Base-by-base conservation (phyloP, 2,888 invertebrate genomes). In the Arrhopalites spinosus region DNA sequence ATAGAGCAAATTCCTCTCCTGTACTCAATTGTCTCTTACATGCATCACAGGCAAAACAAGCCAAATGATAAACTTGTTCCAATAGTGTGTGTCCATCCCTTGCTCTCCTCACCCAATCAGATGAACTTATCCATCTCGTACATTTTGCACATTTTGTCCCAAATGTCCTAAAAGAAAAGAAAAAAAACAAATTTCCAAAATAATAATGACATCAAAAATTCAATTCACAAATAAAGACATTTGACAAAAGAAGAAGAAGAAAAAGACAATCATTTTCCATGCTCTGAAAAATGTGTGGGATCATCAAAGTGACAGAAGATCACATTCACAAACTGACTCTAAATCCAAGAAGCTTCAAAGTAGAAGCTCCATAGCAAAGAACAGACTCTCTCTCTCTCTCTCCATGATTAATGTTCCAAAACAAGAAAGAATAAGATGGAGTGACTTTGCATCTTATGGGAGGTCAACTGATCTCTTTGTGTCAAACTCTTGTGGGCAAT, bases 1-100 rank as follows among this genome's bases (percentile, higher is more conserved):
- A 93, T 78, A 98, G 89, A 15, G 98, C 97, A 87, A 98, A 99
- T 88, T 98, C 97, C 86, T 98, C 97, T 5, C 97, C 97, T 0
- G 95, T 96, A 81, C 93, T 94, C 77, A 96, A 88, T 87, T 96
- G 96, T 45, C 95, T 89, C 83, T 95, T 94, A 25, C 59, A 86
- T 78, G 86, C 86, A 84, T 88, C 88, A 81, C 89, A 89, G 36
- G 78, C 78, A 75, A 79, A 79, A 67, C 79, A 79, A 45, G 78
- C 77, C 29, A 79, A 47, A 69, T 82, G 82, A 74, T 82, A 82
- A 7, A 82, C 80, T 76, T 81, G 82, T 59, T 81, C 81, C 23
- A 73, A 76, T 11, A 79, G 73, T 20, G 74, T 74, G 61, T 75
- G 73, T 11, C 77, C 74, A 59, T 79, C 78, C 50, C 80, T 50